These are phyloP conservation scores for Chelonus formosanus DNA, from an alignment of 2,888 invertebrate genomes.

Conservation along the genomic window DNA sequence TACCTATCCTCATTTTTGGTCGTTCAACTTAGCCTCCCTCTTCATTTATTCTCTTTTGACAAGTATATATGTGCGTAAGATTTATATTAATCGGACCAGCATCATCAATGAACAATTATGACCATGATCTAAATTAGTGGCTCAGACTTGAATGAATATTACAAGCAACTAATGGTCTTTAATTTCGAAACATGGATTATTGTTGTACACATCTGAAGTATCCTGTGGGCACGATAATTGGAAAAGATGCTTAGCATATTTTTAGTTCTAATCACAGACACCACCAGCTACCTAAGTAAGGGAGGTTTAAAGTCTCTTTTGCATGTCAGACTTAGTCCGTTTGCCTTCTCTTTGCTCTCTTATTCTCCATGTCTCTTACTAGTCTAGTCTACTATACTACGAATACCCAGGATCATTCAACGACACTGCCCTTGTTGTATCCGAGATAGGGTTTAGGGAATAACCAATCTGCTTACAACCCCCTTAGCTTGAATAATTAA, in stretches of 20 bases:
- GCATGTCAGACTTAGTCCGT: conserved; percentile 14
- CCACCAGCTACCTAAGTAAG: conserved; percentile 50
- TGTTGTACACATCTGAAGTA: neutral
- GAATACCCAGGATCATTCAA: conserved; percentile 6
- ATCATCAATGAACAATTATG: neutral
- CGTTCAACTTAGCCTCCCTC: conserved; percentile 18
- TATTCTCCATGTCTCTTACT: conserved; percentile 18
- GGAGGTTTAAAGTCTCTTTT: conserved; percentile 55
- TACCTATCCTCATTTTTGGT: conserved; percentile 39
- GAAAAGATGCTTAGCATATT: conserved; percentile 56
- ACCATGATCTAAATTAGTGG: conserved; percentile 58
- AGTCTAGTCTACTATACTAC: conserved; percentile 30
- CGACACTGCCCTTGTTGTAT: conserved; percentile 35
- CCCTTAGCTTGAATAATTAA: conserved; percentile 65
- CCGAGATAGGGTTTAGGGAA: conserved; percentile 58
- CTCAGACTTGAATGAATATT: conserved; percentile 58
- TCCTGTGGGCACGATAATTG: conserved; percentile 51
- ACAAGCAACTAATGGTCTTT: too few species aligned
- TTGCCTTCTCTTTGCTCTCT: conserved; percentile 12
- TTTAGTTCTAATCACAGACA: conserved; percentile 58
- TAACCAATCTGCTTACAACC: conserved; percentile 64
- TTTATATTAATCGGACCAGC: too few species aligned
- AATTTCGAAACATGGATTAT: too few species aligned
- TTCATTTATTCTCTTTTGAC: conserved; percentile 19
- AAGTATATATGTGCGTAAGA: conserved; percentile 13